These are phyloP conservation scores for Bugula neritina DNA, from an alignment of 2,888 invertebrate genomes.

Conservation along the genomic window DNA sequence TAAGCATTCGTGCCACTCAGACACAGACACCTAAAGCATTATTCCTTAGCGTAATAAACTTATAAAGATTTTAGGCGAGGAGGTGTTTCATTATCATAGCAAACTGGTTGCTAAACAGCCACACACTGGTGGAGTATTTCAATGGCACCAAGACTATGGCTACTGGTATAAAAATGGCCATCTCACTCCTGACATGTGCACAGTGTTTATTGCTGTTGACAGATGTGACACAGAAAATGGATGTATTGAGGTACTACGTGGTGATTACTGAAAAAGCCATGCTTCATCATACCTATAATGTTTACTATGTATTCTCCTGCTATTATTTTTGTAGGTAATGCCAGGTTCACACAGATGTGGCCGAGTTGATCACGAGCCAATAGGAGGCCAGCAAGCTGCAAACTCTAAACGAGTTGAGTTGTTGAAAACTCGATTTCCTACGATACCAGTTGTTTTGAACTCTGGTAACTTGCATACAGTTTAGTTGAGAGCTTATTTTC, in stretches of 20 bases:
- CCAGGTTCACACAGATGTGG: conserved; percentile 14
- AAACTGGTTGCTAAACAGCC: conserved; percentile 25
- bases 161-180: conserved; percentile 27
- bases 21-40: too few relatives aligned
- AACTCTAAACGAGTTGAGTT: neutral
- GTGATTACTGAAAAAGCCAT: too few relatives aligned
- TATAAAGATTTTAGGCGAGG: conserved; percentile 20
- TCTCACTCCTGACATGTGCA: conserved; percentile 15
- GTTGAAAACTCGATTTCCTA: neutral
- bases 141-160: conserved; percentile 28
- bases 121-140: conserved; percentile 20
- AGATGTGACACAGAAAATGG: conserved; percentile 22
- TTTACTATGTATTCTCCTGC: neutral
- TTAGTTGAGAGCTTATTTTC: neutral
- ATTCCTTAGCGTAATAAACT: too few relatives aligned
- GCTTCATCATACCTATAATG: neutral
- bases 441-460: neutral
- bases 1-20: too few relatives aligned
- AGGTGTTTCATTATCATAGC: conserved; percentile 25
- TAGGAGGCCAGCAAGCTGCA: conserved; percentile 23
- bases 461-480: too few relatives aligned
- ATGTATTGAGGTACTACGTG: conserved; percentile 17
- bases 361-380: neutral
- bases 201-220: conserved; percentile 15
- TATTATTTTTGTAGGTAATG: neutral